phyloP scores from a whole-genome alignment of 92 coral and sea anemone species.

The Meandrina meandrites region DNA sequence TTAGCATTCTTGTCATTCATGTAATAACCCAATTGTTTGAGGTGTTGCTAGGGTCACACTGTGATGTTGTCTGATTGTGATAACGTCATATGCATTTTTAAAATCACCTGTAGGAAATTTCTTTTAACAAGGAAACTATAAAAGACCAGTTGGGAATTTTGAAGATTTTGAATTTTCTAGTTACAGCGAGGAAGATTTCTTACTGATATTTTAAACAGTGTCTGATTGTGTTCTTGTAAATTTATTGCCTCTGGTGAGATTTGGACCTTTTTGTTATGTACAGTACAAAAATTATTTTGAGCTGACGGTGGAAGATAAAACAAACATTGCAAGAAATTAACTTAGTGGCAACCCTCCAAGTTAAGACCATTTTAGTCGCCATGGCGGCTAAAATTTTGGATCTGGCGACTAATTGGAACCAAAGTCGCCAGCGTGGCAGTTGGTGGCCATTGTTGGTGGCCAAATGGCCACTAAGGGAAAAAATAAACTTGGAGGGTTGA shows the following conservation, averaged over 20 bases:
- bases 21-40: constrained; percentile 1
- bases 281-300: too few relatives aligned
- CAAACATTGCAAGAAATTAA: too few relatives aligned
- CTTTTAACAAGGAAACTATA: neutral
- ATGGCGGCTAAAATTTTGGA: too few relatives aligned
- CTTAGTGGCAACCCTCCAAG: too few relatives aligned
- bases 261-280: neutral
- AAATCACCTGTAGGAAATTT: neutral
- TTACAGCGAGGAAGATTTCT: too few relatives aligned
- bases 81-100: constrained; percentile 17
- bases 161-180: neutral
- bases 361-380: too few relatives aligned
- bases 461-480: too few relatives aligned
- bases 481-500: too few relatives aligned
- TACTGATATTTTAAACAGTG: neutral
- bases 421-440: too few relatives aligned
- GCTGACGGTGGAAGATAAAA: too few relatives aligned
- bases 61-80: neutral
- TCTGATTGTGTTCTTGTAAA: neutral
- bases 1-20: constrained; percentile 37
- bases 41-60: constrained; percentile 18
- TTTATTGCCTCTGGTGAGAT: neutral
- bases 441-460: too few relatives aligned
- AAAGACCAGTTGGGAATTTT: neutral
- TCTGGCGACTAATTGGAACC: too few relatives aligned